Percentiles rank a stretch among this genome's conserved stretches.
Conservation (phyloP, 2,888 invertebrate genomes). For the Liopterus haemorrhoidalis region DNA sequence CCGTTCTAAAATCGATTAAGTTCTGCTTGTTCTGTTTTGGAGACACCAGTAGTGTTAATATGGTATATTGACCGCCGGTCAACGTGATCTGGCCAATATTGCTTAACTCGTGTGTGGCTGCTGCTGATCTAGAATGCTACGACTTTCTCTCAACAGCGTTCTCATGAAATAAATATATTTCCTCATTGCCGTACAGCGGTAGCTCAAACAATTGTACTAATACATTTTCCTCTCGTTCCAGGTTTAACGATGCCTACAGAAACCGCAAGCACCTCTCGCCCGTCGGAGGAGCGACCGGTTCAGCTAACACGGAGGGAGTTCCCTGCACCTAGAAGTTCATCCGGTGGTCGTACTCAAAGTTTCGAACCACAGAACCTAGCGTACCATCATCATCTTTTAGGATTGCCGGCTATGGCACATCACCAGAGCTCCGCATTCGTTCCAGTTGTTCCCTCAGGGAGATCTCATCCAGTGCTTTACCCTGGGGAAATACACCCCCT, state of each 20-base stretch:
- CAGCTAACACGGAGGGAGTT: conserved; percentile 51
- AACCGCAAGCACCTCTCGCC: conserved; percentile 16
- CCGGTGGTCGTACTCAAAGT: conserved; percentile 51
- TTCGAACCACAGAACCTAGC: conserved; percentile 60
- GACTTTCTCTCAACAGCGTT: no score
- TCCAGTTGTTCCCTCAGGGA: conserved; percentile 76
- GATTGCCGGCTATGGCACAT: conserved; percentile 48
- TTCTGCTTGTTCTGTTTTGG: no score
- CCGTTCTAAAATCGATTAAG: no score
- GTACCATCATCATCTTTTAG: conserved; percentile 60
- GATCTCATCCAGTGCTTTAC: conserved; percentile 66
- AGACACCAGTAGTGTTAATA: no score
- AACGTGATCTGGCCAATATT: no score
- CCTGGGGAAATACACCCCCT: conserved; percentile 66
- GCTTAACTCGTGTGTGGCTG: not conserved
- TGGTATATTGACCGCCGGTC: no score
- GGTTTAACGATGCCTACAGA: conserved; percentile 26
- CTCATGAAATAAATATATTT: no score
- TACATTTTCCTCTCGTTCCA: conserved; percentile 8
- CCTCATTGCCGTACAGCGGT: no score
- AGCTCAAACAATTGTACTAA: not conserved
- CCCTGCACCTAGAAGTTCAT: conserved; percentile 56
- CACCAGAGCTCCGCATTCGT: conserved; percentile 79
- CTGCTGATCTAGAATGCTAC: conserved; percentile 2
- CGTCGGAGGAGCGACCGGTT: conserved; percentile 46